Base-by-base conservation (phyloP, 1,140 invertebrate species). In the Stegodyphus mimosarum region DNA sequence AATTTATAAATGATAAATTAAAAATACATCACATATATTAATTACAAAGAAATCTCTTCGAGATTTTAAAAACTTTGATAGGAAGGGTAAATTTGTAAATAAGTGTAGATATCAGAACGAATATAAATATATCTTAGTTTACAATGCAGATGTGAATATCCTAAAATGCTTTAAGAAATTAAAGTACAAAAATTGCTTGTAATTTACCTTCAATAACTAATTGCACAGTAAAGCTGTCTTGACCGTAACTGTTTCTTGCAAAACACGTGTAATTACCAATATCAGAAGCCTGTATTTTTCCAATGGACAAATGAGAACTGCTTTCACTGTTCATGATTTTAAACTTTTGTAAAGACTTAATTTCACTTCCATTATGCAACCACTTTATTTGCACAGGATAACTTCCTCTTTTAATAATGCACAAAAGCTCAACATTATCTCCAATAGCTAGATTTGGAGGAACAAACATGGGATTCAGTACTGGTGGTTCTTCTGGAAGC, bases 191-290 rank as follows among this genome's bases (percentile, higher is more conserved):
- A 33, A 33, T 33, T 33, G 33, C 33, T 33, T 33, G 33, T 33
- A 33, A 33, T 33, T 83, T 75, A 88, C 87, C 67, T 67, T 69
- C 33, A 33, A 88, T 76, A 11, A 71, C 3, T 7, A 88, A 9
- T 52, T 69, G 18, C 53, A 52, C 74, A 33, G 78, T 87, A 50
- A 15, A 69, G 13, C 71, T 72, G 55, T 89, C 88, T 13, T 74
- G 49, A 13, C 89, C 89, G 17, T 87, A 66, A 3, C 83, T 81
- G 72, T 90, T 90, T 49, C 78, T 55, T 6, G 87, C 89, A 15
- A 87, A 55, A 75, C 89, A 90, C 5, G 89, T 88, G 72, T 89
- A 90, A 74, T 89, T 88, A 48, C 89, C 89, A 17, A 88, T 86
- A 79, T 90, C 89, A 15, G 53, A 15, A n/a, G 75, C 63, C 70